phyloP scores from a whole-genome alignment of 2,888 invertebrate genomes.

The Drosophila nr. fundita region DNA sequence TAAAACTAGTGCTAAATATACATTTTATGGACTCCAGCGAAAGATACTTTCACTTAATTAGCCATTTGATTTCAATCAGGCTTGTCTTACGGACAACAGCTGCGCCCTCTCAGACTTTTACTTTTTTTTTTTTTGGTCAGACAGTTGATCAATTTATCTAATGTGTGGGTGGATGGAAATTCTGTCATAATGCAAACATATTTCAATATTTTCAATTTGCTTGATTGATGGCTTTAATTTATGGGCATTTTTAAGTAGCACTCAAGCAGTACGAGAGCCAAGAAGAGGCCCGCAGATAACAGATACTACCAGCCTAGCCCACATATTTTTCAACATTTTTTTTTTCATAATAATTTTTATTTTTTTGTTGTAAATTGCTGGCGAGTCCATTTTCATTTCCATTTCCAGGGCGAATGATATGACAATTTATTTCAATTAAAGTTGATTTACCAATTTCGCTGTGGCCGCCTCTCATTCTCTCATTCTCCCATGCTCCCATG shows the following conservation, averaged over 20 bases:
- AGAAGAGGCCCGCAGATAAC: constrained; percentile 41
- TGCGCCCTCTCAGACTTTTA: constrained; percentile 39
- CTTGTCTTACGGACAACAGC: constrained; percentile 20
- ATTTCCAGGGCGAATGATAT: constrained; percentile 69
- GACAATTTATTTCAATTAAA: constrained; percentile 83
- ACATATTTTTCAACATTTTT: constrained; percentile 27
- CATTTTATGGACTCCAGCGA: neutral
- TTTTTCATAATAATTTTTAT: constrained; percentile 26
- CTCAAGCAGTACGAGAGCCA: constrained; percentile 11
- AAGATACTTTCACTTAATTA: constrained; percentile 67
- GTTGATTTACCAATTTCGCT: constrained; percentile 72
- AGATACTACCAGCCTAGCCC: constrained; percentile 27
- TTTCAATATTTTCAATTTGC: constrained; percentile 58
- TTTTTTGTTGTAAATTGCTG: constrained; percentile 44
- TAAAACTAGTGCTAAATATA: constrained; percentile 1
- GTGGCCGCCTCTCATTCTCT: constrained; percentile 13
- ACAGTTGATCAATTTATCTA: constrained; percentile 42
- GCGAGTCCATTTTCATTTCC: constrained; percentile 48
- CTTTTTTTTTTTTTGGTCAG: constrained; percentile 24
- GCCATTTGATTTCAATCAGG: constrained; percentile 31
- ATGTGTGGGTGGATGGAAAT: constrained; percentile 17
- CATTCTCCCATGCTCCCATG: constrained; percentile 2
- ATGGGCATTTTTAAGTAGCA: constrained; percentile 52
- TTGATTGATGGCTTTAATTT: constrained; percentile 59
- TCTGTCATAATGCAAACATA: constrained; percentile 41